Base-by-base conservation (phyloP, 2,113 vertebrate species). In the Silurus meridionalis region DNA sequence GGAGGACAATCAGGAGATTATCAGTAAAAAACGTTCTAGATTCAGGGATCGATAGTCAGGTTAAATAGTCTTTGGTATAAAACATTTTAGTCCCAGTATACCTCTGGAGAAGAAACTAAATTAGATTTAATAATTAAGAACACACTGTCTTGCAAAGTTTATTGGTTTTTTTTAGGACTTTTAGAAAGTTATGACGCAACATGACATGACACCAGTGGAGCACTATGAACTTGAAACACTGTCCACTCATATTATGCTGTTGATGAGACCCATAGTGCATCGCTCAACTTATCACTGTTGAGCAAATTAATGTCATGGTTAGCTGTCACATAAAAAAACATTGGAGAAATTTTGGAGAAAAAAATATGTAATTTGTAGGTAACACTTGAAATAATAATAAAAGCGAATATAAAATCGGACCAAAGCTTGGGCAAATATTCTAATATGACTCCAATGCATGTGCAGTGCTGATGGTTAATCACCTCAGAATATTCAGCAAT, bases 401-500 rank as follows among this genome's bases (percentile, higher is more conserved):
- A 46, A 58, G 75, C n/a, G 50, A 61, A 63, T 37, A 52, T 50
- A 6, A 83, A 83, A 83, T 72, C 57, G 5, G 13, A 83, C 28
- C 61, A 79, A 78, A 79, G 53, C 60, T 71, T 55, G 71, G 6
- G 79, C 69, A 66, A 75, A 64, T 60, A 74, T 82, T 82, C 17
- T 25, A 37, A 53, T 14, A 17, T 50, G 71, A 84, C 50, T 57
- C 74, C 86, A 75, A 78, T 1, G 17, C 28, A 48, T 28, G 21
- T 67, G 58, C 74, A 66, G 84, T 82, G 72, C 82, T 81, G 60
- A 63, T 46, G 48, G 58, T 86, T 88, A 90, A 90, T 90, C 69
- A 82, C 48, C 67, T 82, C 82, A 17, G 78, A 82, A 84, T 90
- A 90, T 84, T 86, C 87, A 84, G 69, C 57, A 69, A 72, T 90